Conservation (phyloP, 1,140 invertebrate genomes). For the Calosoma granatense region DNA sequence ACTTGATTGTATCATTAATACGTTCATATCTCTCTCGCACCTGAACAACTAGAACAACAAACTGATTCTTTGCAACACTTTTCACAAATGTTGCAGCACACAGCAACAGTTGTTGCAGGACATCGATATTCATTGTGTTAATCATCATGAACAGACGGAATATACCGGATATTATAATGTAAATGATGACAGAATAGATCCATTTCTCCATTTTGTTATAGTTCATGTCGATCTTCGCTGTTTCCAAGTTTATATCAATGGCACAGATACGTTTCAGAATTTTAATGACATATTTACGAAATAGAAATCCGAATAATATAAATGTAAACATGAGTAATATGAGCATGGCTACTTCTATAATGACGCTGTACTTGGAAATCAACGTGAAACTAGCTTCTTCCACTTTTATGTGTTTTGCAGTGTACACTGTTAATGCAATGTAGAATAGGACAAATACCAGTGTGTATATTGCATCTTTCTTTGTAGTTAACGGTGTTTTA, state of each 20-base stretch:
- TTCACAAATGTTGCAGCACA: background rate
- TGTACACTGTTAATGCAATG: background rate
- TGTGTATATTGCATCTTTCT: background rate
- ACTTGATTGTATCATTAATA: slow-evolving; percentile 1
- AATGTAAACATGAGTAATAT: background rate
- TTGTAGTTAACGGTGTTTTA: background rate
- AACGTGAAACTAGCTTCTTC: background rate
- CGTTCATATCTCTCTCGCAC: background rate
- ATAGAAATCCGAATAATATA: background rate
- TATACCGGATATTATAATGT: background rate
- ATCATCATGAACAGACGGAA: background rate
- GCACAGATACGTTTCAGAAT: background rate
- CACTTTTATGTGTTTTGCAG: background rate
- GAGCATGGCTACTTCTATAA: background rate
- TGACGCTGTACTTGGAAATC: background rate
- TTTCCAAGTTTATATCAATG: background rate
- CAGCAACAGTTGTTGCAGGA: background rate
- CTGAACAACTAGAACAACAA: background rate
- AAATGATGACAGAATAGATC: background rate
- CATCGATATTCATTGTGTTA: background rate
- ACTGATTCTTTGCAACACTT: background rate
- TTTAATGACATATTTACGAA: background rate
- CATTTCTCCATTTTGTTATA: background rate
- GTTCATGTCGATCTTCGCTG: background rate
- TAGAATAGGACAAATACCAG: background rate